Conservation (phyloP, 2,888 invertebrate genomes). For the Ochlodes sylvanus region DNA sequence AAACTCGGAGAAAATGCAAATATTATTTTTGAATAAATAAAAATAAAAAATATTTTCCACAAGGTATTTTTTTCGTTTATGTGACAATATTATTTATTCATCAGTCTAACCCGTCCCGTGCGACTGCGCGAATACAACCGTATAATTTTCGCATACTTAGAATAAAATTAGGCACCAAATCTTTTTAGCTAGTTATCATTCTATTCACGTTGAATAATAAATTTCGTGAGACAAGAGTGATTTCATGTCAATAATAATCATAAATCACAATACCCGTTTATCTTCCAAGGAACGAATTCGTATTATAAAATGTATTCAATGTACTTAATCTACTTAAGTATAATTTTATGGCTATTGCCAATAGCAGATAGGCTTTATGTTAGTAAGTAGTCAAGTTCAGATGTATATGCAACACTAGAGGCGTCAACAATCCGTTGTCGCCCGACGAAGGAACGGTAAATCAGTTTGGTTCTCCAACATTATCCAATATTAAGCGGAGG, state of each 20-base stretch:
- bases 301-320: too few relatives aligned
- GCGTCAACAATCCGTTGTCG: too few relatives aligned
- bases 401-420: too few relatives aligned
- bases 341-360: too few relatives aligned
- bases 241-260: conserved; percentile 17
- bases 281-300: too few relatives aligned
- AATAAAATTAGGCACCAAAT: conserved; percentile 19
- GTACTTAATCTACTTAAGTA: too few relatives aligned
- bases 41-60: neutral
- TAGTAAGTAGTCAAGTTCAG: too few relatives aligned
- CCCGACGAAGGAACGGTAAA: too few relatives aligned
- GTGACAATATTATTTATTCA: conserved; percentile 4
- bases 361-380: too few relatives aligned
- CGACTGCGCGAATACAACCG: neutral
- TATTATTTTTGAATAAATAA: conserved; percentile 1
- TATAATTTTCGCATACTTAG: conserved; percentile 7
- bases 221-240: conserved; percentile 16
- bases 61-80: too few relatives aligned
- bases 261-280: conserved; percentile 3
- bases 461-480: too few relatives aligned
- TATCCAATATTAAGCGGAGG: too few relatives aligned
- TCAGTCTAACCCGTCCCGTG: neutral
- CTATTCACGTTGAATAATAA: conserved; percentile 22
- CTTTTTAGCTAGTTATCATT: conserved; percentile 11
- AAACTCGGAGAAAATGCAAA: conserved; percentile 1